Evolutionary conservation across 64 coral and sea anemone species (phyloP), one percentile per base, ranked within the genome.

Genomic region (Orbicella faveolata): DNA sequence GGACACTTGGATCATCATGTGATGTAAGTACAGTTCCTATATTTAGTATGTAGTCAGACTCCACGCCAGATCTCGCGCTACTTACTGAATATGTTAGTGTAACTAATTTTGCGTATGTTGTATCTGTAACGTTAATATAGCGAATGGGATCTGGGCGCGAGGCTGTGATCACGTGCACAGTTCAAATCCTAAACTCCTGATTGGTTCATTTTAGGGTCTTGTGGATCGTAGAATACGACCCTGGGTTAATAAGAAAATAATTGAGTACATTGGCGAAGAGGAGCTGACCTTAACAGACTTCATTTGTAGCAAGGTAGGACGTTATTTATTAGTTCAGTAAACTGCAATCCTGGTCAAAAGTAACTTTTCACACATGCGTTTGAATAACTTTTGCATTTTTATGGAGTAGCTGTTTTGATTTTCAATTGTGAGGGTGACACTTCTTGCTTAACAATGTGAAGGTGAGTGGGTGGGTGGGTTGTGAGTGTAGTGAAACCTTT

Each of bases 141-240:
- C 26, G 1, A 59, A 6, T 18, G 79, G 36, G 52, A 63, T 81
- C 79, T 83, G 35, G 33, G 52, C 19, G 18, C 35, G 7, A 68
- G 62, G 80, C 61, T 83, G 34, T 48, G 6, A 35, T 44, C 6
- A 41, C 19, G 13, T 81, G 61, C 41, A 5, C 11, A 52, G 23
- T 52, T 52, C 17, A n/a, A 26, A 30, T 85, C 53, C 65, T 88
- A 15, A 88, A 16, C 30, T 35, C 41, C 17, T 62, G 34, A 76
- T 61, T 88, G 72, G 73, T 88, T 77, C 30, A 23, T 88, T 88
- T 87, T 89, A 99, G 97, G 93, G 52, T 63, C 90, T 99, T 93
- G 94, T 99, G 91, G 97, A 99, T 93, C 97, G 93, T 80, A 99
- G 97, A 33, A 99, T 99, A 96, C 90, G 97, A 48, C 97, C 97